Evolutionary conservation across 2,113 vertebrate species (phyloP), one percentile per base, ranked within the genome.

Genomic region (Prionailurus viverrinus): DNA sequence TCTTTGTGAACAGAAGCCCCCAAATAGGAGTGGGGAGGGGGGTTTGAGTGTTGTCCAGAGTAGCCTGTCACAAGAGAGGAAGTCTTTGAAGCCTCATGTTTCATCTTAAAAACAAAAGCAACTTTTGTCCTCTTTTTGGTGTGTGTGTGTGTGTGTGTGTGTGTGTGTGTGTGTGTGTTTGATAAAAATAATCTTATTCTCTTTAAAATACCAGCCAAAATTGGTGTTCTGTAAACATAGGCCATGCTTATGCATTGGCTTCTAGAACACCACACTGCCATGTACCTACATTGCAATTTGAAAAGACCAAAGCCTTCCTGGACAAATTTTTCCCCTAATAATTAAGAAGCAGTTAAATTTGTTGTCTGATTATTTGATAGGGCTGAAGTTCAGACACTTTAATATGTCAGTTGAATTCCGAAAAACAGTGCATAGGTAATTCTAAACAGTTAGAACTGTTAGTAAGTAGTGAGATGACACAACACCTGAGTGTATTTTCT

Each of bases 151-250:
- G 21, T 51, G 25, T 16, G 15, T 83, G 0, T 81, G 16, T 45
- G 3, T 81, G 15, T 89, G 5, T 78, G 23, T 83, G 33, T 45
- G 36, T 69, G 39, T 51, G 39, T n/a, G 14, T 78, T 65, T 84
- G 27, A 85, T 36, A 25, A 94, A 93, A 80, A 96, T 36, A 83
- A 68, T 73, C 29, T 92, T 39, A 68, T 63, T 11, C n/a, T 81
- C 18, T 14, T 97, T 96, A 29, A 88, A 92, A 53, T 80, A 74
- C 69, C 61, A 58, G 45, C 29, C 88, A 33, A 93, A 97, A 88
- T 39, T 48, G 10, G 48, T 82, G 7, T 53, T 73, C 13, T 63
- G 33, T 41, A 89, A 74, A 51, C 45, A 63, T 33, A 53, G 63
- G 16, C 4, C 31, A 21, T 55, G 29, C 19, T 84, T 51, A 51